phyloP scores from a whole-genome alignment of 2,888 invertebrate genomes.

The Tenthredo notha region DNA sequence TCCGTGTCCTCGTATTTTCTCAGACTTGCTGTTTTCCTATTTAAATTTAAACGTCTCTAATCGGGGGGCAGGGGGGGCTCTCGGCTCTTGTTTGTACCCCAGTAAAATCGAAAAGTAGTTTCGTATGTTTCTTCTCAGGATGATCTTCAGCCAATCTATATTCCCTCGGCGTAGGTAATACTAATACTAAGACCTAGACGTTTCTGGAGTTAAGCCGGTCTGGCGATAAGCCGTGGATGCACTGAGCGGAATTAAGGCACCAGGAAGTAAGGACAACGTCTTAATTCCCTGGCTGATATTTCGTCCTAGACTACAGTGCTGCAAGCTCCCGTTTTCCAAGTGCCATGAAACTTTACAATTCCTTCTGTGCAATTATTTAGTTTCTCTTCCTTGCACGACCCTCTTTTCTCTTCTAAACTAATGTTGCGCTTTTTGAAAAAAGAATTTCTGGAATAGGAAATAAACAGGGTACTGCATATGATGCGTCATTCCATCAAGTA shows the following conservation, averaged over 20 bases:
- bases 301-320: not conserved
- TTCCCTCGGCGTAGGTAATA: not conserved
- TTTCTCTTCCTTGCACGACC: not conserved
- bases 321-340: not conserved
- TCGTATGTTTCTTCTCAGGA: not conserved
- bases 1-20: not conserved
- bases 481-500: not conserved
- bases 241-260: constrained; percentile 19
- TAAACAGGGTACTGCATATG: not conserved
- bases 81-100: not conserved
- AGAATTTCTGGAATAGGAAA: not conserved
- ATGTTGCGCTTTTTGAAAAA: not conserved
- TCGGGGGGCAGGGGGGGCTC: too few relatives aligned
- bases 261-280: constrained; percentile 26
- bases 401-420: not conserved
- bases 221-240: constrained; percentile 31
- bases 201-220: constrained; percentile 13
- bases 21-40: not conserved
- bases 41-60: constrained; percentile 6
- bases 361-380: not conserved
- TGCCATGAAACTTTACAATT: not conserved
- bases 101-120: not conserved
- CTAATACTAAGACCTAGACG: not conserved
- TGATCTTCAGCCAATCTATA: not conserved
- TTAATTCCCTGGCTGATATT: not conserved